These are phyloP conservation scores for Pristiophorus japonicus DNA, from an alignment of 2,113 vertebrate genomes.

Conservation along the genomic window DNA sequence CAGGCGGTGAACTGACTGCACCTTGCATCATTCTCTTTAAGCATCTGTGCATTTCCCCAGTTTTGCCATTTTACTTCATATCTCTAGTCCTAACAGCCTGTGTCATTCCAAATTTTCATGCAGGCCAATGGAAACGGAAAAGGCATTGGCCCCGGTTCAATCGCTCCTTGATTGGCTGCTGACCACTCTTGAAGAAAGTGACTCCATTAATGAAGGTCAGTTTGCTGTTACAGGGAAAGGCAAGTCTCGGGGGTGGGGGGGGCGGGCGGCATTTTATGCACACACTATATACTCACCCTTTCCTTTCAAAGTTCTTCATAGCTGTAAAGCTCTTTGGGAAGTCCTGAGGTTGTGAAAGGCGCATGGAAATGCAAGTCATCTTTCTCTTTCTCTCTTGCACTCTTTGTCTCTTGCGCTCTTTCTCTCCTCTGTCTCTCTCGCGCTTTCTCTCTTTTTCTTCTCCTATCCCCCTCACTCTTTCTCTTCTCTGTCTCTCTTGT, in stretches of 20 bases:
- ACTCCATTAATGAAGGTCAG: conserved; percentile 71
- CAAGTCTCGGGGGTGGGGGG: neutral
- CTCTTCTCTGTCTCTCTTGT: no score
- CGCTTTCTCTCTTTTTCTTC: no score
- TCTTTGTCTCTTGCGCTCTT: neutral
- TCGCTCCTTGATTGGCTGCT: conserved; percentile 66
- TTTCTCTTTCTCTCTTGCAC: no score
- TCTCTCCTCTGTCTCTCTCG: neutral
- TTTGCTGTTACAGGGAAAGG: neutral
- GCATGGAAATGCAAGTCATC: neutral
- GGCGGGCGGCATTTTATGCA: neutral
- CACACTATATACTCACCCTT: neutral
- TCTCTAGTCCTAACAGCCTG: neutral
- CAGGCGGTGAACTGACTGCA: neutral
- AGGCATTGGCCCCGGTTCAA: conserved; percentile 54
- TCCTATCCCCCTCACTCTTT: no score
- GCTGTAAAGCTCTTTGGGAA: neutral
- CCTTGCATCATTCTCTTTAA: neutral
- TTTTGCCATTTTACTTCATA: neutral
- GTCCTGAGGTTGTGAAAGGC: neutral
- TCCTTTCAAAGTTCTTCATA: neutral
- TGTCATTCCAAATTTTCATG: conserved; percentile 31
- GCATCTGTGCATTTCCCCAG: neutral
- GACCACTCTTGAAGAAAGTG: conserved; percentile 55
- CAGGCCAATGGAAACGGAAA: conserved; percentile 69